These are phyloP conservation scores for Caerostris extrusa DNA, from an alignment of 1,140 invertebrate genomes.

Conservation along the genomic window DNA sequence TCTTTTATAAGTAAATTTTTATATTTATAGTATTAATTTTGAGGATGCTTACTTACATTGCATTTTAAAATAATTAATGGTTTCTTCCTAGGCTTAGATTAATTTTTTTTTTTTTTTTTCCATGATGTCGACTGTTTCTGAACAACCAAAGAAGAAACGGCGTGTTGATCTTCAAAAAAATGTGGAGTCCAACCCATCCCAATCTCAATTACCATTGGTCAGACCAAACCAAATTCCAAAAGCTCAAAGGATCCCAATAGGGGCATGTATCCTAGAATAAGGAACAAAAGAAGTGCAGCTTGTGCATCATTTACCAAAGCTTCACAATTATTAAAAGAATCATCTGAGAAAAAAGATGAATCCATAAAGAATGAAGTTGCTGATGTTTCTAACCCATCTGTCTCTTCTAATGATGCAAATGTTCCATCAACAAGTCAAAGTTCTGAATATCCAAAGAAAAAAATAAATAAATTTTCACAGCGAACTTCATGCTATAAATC, in stretches of 20 bases:
- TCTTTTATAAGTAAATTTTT: too few relatives aligned
- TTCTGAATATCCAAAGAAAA: neutral
- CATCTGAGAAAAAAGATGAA: neutral
- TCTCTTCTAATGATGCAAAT: neutral
- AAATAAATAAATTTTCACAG: neutral
- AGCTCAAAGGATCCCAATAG: neutral
- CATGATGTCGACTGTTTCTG: slow-evolving; percentile 11
- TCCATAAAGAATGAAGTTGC: too few relatives aligned
- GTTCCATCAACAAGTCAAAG: neutral
- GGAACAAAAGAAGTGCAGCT: neutral
- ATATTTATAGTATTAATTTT: too few relatives aligned
- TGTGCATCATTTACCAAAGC: slow-evolving; percentile 20
- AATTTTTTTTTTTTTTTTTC: neutral
- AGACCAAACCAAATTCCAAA: neutral
- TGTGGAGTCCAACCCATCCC: neutral
- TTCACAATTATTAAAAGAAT: slow-evolving; percentile 15
- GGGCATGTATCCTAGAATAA: neutral
- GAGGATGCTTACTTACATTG: too few relatives aligned
- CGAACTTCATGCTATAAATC: neutral
- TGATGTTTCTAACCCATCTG: too few relatives aligned
- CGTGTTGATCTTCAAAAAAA: slow-evolving; percentile 1
- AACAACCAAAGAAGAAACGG: slow-evolving; percentile 31
- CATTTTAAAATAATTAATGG: too few relatives aligned
- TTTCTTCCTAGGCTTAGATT: too few relatives aligned
- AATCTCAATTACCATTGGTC: neutral